These are phyloP conservation scores for Notothenia rossii DNA, from an alignment of 2,113 vertebrate species.

Conservation along the genomic window DNA sequence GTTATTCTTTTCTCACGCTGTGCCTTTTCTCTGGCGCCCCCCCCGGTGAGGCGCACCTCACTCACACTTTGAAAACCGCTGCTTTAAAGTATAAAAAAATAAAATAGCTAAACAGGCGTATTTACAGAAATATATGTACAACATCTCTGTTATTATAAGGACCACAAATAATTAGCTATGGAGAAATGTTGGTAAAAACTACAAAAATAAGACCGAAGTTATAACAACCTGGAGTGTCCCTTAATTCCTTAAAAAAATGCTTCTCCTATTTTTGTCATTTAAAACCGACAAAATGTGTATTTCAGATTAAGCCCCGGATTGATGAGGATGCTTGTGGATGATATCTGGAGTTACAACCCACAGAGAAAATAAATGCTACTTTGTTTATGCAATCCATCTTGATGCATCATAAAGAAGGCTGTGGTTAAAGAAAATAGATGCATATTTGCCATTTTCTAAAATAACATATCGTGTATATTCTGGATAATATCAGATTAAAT, in stretches of 20 bases:
- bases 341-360: slow-evolving; percentile 29
- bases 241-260: slow-evolving; percentile 3
- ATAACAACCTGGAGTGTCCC: background rate
- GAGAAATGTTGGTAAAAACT: background rate
- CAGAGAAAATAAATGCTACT: slow-evolving; percentile 12
- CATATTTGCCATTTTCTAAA: slow-evolving; percentile 19
- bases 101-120: no score
- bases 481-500: slow-evolving; percentile 39
- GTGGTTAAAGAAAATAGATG: slow-evolving; percentile 14
- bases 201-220: background rate
- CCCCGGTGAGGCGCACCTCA: no score
- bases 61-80: no score
- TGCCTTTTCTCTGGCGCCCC: no score
- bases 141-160: no score
- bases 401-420: slow-evolving; percentile 5
- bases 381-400: slow-evolving; percentile 32
- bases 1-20: no score
- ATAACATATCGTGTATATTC: slow-evolving; percentile 34
- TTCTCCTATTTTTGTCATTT: slow-evolving; percentile 11
- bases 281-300: slow-evolving; percentile 2
- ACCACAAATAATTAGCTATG: no score
- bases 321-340: slow-evolving; percentile 38
- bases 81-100: no score
- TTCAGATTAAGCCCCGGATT: slow-evolving; percentile 31
- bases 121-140: no score